Evolutionary conservation across 2,113 vertebrate genomes (phyloP).

Genomic region (human (Homo sapiens)): DNA sequence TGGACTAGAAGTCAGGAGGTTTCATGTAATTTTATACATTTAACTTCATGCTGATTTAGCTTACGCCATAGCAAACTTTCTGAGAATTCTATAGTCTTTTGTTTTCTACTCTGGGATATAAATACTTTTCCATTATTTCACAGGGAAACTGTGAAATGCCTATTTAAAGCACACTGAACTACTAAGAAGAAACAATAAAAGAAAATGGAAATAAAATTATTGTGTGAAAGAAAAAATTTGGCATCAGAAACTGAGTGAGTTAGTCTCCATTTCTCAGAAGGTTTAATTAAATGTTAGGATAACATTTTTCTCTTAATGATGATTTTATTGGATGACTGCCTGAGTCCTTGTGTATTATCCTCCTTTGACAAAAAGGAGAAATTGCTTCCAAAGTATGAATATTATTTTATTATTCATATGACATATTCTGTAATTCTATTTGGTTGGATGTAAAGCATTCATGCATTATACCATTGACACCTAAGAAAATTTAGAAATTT

Average conservation of each 20-base stretch:
- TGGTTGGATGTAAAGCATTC: background rate
- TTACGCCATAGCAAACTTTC: background rate
- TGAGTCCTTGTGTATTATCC: background rate
- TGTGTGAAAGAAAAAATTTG: background rate
- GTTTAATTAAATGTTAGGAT: conserved; percentile 21
- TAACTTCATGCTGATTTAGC: background rate
- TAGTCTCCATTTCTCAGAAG: background rate
- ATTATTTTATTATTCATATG: background rate
- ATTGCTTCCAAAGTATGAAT: background rate
- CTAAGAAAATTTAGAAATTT: background rate
- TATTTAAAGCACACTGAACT: background rate
- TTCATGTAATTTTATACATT: background rate
- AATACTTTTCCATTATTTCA: background rate
- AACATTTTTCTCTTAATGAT: background rate
- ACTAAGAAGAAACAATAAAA: background rate
- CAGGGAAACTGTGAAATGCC: background rate
- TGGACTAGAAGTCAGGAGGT: background rate
- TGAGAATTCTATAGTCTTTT: background rate
- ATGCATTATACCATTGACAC: background rate
- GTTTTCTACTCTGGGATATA: background rate
- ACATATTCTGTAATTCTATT: background rate
- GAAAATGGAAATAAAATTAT: background rate
- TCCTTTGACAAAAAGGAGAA: background rate
- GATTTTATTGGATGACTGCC: background rate
- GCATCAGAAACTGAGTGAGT: background rate